Base-by-base conservation (phyloP, 2,888 invertebrate species). In the Cantharis nigra region DNA sequence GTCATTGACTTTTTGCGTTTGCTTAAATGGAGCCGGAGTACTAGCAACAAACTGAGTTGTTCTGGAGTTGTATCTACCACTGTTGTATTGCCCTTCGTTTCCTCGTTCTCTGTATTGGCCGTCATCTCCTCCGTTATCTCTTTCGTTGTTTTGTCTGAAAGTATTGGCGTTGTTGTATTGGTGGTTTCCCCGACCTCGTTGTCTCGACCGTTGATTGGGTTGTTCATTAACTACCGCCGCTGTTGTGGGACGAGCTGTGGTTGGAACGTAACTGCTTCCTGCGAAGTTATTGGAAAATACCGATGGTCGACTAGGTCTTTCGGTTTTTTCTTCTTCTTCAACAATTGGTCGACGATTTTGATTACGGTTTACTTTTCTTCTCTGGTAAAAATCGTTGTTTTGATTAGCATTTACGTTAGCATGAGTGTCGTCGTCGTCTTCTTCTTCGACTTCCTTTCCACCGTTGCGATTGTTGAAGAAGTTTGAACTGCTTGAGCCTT, bases 401-500 rank as follows among this genome's bases (percentile, higher is more conserved):
- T 89, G 89, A 80, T 89, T 88, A 69, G 87, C 88, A 64, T 87
- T 89, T 18, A 89, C 89, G 79, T 90, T 90, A 30, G 87, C 87
- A 75, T 89, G 88, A 75, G 89, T 89, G 11, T 82, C 81, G 11
- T 79, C 73, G 9, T 79, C 77, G 76, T 91, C 90, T 75, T 91
- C 91, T 74, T 91, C 90, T 78, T 90, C 90, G 72, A 88, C 89
- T 85, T 92, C 92, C 81, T 91, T 91, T 9, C 92, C 92, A 63
- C 90, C 90, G 85, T 92, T 91, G 70, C 90, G 89, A 84, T 91
- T 92, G 82, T 93, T 93, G 88, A 93, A 94, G 89, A 94, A 94
- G 87, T 94, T 94, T 1, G 94, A 94, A 77, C 94, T 94, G 86
- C 94, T 94, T 23, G 94, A 93, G 65, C 92, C 92, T 82, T 92